Conservation (phyloP, 2,797 vertebrate species). For the Spondyliosoma cantharus region DNA sequence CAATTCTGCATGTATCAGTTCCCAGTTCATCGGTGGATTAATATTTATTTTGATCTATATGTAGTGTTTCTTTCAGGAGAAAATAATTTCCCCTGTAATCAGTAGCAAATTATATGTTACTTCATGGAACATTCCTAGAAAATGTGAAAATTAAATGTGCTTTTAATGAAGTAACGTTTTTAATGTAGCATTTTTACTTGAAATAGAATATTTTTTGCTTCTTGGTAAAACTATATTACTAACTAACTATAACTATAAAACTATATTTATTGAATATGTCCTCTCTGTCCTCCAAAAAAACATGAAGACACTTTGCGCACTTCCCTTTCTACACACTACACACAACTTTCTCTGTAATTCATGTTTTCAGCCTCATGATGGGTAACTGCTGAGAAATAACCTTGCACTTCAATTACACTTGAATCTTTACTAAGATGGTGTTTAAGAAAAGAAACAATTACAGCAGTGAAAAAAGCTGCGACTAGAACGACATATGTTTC, state of each 20-base stretch:
- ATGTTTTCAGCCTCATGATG: neutral
- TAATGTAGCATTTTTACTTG: neutral
- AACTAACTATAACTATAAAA: too few species aligned
- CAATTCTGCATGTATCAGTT: neutral
- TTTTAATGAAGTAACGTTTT: too few species aligned
- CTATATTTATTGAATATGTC: neutral
- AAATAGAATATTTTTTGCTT: neutral
- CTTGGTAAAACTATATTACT: neutral
- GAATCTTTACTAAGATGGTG: neutral
- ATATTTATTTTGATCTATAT: conserved; percentile 3
- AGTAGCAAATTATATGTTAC: neutral
- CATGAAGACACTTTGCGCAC: neutral
- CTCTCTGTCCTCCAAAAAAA: neutral
- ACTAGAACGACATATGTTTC: too few species aligned
- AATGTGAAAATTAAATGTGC: too few species aligned
- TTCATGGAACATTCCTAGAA: neutral
- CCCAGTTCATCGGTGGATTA: neutral
- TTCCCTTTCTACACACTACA: neutral
- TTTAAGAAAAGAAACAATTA: neutral
- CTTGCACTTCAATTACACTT: neutral
- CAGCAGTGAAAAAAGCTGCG: too few species aligned
- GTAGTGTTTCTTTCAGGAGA: neutral
- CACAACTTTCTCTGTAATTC: neutral
- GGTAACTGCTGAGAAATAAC: neutral
- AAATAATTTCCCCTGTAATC: neutral